These are phyloP conservation scores for Drosophila nigrodunni DNA, from an alignment of 1,140 invertebrate species.

Conservation along the genomic window DNA sequence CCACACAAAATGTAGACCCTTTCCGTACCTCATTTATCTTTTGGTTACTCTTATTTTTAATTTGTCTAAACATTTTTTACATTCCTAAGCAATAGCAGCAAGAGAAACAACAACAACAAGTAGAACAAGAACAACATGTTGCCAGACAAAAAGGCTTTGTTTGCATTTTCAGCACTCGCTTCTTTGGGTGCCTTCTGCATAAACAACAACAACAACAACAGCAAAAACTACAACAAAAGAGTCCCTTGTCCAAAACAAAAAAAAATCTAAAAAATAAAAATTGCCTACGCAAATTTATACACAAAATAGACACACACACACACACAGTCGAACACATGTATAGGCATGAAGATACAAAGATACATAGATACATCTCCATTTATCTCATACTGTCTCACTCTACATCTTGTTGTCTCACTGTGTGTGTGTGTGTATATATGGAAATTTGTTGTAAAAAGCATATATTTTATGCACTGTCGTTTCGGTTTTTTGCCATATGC, in stretches of 20 bases:
- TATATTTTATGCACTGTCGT: slow-evolving; percentile 82
- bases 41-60: slow-evolving; percentile 76
- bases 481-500: slow-evolving; percentile 56
- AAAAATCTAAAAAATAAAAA: slow-evolving; percentile 52
- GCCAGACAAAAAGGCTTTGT: slow-evolving; percentile 76
- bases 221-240: slow-evolving; percentile 3
- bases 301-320: slow-evolving; percentile 35
- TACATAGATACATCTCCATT: slow-evolving; percentile 4
- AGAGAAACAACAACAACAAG: slow-evolving; percentile 29
- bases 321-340: slow-evolving; percentile 14
- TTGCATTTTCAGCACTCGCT: slow-evolving; percentile 57
- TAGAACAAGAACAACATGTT: slow-evolving; percentile 47
- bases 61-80: slow-evolving; percentile 79
- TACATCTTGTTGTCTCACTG: background rate
- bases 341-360: slow-evolving; percentile 43
- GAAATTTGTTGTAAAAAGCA: slow-evolving; percentile 75
- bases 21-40: slow-evolving; percentile 33
- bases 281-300: slow-evolving; percentile 82
- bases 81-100: slow-evolving; percentile 44
- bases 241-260: slow-evolving; percentile 25
- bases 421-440: slow-evolving; percentile 40
- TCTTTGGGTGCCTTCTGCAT: slow-evolving; percentile 48
- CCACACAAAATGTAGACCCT: background rate
- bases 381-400: background rate
- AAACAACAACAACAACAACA: slow-evolving; percentile 50